Percentiles rank a stretch among this genome's conserved stretches.
phyloP scores from a whole-genome alignment of 2,113 vertebrate species.

The Piaya cayana region DNA sequence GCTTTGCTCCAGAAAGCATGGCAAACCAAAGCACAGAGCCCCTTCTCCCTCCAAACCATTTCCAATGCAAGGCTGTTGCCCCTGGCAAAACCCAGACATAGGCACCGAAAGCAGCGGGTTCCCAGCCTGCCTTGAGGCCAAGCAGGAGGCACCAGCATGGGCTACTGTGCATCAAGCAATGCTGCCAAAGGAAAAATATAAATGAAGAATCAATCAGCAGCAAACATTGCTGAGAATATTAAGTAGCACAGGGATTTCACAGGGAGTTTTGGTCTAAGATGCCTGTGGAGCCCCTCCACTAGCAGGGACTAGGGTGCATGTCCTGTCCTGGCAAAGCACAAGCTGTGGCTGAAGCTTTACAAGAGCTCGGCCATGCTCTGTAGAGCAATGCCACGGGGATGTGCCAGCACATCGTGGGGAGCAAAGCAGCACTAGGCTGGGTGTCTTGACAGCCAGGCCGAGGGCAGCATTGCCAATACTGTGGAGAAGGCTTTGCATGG shows the following conservation, averaged over 20 bases:
- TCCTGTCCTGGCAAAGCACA: neutral
- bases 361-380: rapidly evolving
- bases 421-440: neutral
- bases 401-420: rapidly evolving
- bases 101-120: constrained; percentile 11
- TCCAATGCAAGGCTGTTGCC: neutral
- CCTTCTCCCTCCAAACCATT: neutral
- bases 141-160: rapidly evolving
- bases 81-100: neutral
- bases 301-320: rapidly evolving
- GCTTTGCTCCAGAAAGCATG: neutral
- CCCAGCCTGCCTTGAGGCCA: rapidly evolving
- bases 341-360: neutral
- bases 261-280: constrained; percentile 56
- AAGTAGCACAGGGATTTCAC: neutral
- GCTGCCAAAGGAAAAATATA: neutral
- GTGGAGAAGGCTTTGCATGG: neutral
- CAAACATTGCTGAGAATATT: neutral
- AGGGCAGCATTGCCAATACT: neutral
- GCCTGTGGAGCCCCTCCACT: neutral
- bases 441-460: neutral
- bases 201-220: neutral
- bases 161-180: neutral
- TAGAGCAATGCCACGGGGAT: rapidly evolving
- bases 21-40: neutral